A percentile compares a stretch with the other conserved stretches of the same genome.
These are phyloP conservation scores for Brachypodius melanocephalos DNA, from an alignment of 2,113 vertebrate genomes.

Conservation along the genomic window DNA sequence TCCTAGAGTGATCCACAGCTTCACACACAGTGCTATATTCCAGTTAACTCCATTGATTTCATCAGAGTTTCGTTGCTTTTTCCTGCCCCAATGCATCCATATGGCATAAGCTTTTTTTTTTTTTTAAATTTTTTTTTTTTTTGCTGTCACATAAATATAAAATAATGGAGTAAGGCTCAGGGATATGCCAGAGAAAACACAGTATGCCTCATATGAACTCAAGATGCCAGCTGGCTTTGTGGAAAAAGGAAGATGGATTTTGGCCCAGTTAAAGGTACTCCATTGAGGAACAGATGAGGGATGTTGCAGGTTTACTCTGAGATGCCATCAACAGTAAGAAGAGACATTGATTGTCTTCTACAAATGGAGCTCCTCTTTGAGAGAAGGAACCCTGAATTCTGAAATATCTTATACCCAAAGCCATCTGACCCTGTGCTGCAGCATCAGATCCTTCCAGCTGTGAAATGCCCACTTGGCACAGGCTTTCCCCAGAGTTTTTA, in stretches of 20 bases:
- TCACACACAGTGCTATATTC: neutral
- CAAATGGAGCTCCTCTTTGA: neutral
- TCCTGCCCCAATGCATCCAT: neutral
- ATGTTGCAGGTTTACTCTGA: neutral
- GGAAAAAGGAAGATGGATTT: neutral
- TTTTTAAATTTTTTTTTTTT: neutral
- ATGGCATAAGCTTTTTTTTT: neutral
- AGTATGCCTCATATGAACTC: neutral
- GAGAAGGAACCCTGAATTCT: neutral
- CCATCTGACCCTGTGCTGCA: neutral
- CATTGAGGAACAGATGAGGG: neutral
- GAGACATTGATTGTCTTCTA: neutral
- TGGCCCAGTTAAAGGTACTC: neutral
- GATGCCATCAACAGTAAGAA: neutral
- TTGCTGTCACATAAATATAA: neutral
- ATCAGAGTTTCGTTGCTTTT: neutral
- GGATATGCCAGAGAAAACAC: neutral
- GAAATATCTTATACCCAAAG: neutral
- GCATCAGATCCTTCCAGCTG: neutral
- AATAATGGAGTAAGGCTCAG: neutral
- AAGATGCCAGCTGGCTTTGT: conserved; percentile 3
- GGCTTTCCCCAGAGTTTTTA: neutral
- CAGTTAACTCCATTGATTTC: neutral
- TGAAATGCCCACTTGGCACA: neutral
- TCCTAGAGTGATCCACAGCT: neutral